Evolutionary conservation across 92 coral and sea anemone genomes (phyloP), one percentile per base, ranked within the genome.

Genomic region (Phenganax subtilis): DNA sequence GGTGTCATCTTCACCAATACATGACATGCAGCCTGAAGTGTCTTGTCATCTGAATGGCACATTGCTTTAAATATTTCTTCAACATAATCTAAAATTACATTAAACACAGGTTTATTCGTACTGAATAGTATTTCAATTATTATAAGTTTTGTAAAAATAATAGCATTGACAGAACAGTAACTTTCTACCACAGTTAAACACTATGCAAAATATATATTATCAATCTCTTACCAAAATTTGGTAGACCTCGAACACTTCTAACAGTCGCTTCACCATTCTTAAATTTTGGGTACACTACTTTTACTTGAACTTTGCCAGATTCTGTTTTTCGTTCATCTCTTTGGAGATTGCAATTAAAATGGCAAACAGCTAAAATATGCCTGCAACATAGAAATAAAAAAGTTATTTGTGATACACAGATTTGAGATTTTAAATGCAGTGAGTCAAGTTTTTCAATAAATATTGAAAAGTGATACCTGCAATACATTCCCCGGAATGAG

Each of bases 261-360:
- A 87, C 83, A 72, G 87, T 87, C 8, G 89, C 89, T 84, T 87
- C 86, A 15, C 85, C 88, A 85, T 85, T 85, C 70, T 85, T 86
- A 75, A 88, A 85, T 75, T 88, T 88, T 47, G 87, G 88, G 84
- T 80, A 88, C 29, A 77, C 86, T n/a, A 88, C 76, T 75, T 76
- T 85, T 25, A 80, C 88, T 75, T 88, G 90, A 14, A 72, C 84
- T 51, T 76, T 60, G 28, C 90, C 90, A 81, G 75, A 67, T 29
- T 58, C 79, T 55, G 75, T 80, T 28, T 65, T 85, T 52, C 80
- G 81, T 10, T 80, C 83, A 14, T 86, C 89, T 74, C 86, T 74
- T 2, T 56, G n/a, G 31, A 86, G 84, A 54, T 82, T 86, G 52
- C 71, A 56, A 67, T 88, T 85, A 72, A 88, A 88, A 76, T 88